A percentile compares a stretch with the other conserved stretches of the same genome.
phyloP scores from a whole-genome alignment of 2,113 vertebrate species.

The Gymnarchus niloticus region DNA sequence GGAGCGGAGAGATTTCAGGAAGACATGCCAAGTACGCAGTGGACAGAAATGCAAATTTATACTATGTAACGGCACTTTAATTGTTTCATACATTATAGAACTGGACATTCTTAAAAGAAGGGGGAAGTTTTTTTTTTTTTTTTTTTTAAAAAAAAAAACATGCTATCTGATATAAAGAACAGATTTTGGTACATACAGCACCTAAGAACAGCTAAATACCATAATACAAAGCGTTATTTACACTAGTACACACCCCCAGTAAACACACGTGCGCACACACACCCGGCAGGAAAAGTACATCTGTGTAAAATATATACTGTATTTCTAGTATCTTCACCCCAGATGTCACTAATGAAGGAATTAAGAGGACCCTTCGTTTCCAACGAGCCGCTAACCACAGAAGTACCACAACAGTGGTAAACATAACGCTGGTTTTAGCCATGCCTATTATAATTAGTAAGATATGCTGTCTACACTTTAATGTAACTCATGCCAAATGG shows the following conservation, averaged over 20 bases:
- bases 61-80: constrained; percentile 55
- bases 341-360: neutral
- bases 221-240: constrained; percentile 56
- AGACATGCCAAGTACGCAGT: neutral
- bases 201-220: constrained; percentile 54
- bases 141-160: constrained; percentile 42
- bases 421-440: neutral
- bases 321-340: neutral
- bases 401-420: neutral
- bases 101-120: constrained; percentile 57
- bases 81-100: constrained; percentile 57
- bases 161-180: constrained; percentile 58
- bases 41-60: constrained; percentile 24
- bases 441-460: neutral
- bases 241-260: constrained; percentile 48
- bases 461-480: neutral
- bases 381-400: constrained; percentile 12
- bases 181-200: constrained; percentile 49
- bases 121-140: constrained; percentile 22
- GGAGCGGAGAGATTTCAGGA: no score
- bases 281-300: constrained; percentile 38
- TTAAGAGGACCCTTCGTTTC: neutral
- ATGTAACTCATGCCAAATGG: neutral
- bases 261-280: constrained; percentile 31
- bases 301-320: constrained; percentile 41